Base-by-base conservation (phyloP, 2,888 invertebrate species). In the Eutolmus rufibarbis region DNA sequence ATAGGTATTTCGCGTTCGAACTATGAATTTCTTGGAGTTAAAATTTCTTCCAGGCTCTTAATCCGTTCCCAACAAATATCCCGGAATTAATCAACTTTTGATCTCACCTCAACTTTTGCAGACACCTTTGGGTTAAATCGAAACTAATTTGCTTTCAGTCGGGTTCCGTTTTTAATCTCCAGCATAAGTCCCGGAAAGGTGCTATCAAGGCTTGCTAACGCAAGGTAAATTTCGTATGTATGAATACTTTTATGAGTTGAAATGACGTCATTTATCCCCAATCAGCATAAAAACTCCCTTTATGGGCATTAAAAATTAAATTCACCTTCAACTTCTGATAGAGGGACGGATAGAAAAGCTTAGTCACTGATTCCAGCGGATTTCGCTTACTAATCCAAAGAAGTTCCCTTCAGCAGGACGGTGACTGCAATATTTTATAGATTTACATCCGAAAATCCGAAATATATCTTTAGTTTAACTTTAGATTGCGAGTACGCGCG, bases 201-300 rank as follows among this genome's bases (percentile, higher is more conserved):
- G 31, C 51, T 46, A 51, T 31, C 51, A 79, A 31, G 79, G 31
- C 14, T 46, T n/a, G 28, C 51, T 28, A 79, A 31, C 9, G n/a
- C 28, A 28, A 51, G 79, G 51, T 79, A 19, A 51, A 28, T 79
- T 51, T 31, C 28, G 12, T 79, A 79, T 51, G 40, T 79, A 79
- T 79, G 51, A 79, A 79, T 79, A 51, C 79, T 14, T 16, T 40
- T 43, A 78, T 78, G 23, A 23, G 43, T 37, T 19, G 12, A 28
- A 16, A 79, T 79, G 79, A 79, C 79, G 79, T 79, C 79, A 79
- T 79, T 28, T 79, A 56, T 79, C 79, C 79, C 78, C 79, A 79
- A 79, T 79, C 31, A 79, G 28, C 51, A 51, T 31, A 51, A 34
- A 79, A 79, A 79, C 51, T 51, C 51, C 51, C 79, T 51, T 79